Evolutionary conservation across 2,888 invertebrate species (phyloP).

Genomic region (Resseliella maxima): DNA sequence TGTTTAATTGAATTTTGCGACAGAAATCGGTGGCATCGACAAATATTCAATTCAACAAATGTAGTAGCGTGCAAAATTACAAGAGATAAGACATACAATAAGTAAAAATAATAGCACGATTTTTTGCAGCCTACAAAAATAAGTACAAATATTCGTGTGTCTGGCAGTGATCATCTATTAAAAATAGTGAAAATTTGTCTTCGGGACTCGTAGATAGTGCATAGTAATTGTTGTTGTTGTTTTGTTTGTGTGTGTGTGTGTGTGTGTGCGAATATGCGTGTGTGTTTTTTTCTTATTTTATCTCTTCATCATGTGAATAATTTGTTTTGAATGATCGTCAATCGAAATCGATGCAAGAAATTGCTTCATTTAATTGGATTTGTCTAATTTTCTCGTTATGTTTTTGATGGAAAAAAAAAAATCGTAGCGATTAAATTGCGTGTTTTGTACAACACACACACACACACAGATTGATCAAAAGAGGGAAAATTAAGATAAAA

Average conservation of each 20-base stretch:
- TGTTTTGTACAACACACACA: background rate
- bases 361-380: slow-evolving; percentile 14
- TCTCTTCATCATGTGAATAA: background rate
- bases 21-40: background rate
- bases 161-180: no score
- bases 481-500: background rate
- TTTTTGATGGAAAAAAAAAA: background rate
- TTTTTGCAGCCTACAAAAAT: no score
- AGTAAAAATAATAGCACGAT: no score
- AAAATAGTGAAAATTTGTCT: no score
- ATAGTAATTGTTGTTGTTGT: no score
- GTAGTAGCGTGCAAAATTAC: no score
- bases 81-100: no score
- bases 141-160: no score
- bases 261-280: background rate
- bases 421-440: slow-evolving; percentile 9
- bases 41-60: no score
- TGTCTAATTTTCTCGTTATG: slow-evolving; percentile 5
- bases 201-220: no score
- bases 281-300: background rate
- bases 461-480: background rate
- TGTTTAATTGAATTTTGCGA: background rate
- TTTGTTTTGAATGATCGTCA: slow-evolving; percentile 28
- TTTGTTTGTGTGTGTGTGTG: no score
- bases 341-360: background rate